These are phyloP conservation scores for Hestina assimilis DNA, from an alignment of 1,140 invertebrate species.

Conservation along the genomic window DNA sequence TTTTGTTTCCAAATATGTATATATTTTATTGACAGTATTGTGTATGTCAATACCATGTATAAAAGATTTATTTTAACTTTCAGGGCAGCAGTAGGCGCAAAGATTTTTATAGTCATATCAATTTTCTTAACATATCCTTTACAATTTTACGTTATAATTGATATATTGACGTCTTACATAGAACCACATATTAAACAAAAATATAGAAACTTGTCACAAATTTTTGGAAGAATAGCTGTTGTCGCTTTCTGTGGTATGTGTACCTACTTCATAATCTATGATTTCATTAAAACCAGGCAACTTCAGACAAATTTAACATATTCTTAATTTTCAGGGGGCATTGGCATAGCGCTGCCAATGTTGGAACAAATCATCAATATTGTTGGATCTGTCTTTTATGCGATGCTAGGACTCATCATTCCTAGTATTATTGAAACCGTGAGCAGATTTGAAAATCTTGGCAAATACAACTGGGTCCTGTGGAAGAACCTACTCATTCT, in stretches of 20 bases:
- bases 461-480: conserved; percentile 82
- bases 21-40: no score
- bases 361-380: conserved; percentile 92
- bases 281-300: no score
- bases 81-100: conserved; percentile 87
- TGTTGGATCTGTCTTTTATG: conserved; percentile 93
- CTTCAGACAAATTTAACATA: no score
- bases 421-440: conserved; percentile 91
- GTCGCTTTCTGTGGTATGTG: conserved; percentile 64
- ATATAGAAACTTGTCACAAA: conserved; percentile 82
- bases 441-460: conserved; percentile 82
- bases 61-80: no score
- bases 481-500: conserved; percentile 83
- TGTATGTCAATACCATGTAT: no score
- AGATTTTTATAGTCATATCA: conserved; percentile 89
- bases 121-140: conserved; percentile 94
- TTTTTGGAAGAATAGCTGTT: conserved; percentile 80
- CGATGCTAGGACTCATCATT: conserved; percentile 89
- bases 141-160: conserved; percentile 93
- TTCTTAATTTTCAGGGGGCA: conserved; percentile 82
- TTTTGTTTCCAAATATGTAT: no score
- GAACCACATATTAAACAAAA: conserved; percentile 77
- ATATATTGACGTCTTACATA: conserved; percentile 83
- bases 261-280: neutral
- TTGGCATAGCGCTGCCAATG: conserved; percentile 88